Evolutionary conservation across 53 echinoderm and acorn worm species (phyloP).

Genomic region (Zoroaster sp.): DNA sequence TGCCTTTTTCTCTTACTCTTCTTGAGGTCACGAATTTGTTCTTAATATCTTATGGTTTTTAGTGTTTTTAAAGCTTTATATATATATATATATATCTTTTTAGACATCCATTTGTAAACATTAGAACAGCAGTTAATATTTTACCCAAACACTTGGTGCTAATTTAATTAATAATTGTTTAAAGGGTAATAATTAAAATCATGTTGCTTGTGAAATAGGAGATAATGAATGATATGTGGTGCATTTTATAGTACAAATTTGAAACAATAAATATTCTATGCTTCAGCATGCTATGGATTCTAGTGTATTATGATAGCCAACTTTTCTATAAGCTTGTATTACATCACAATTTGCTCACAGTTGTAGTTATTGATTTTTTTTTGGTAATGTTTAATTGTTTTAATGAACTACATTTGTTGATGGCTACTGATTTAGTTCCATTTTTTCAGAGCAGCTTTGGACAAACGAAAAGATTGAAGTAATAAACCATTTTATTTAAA

Average conservation of each 20-base stretch:
- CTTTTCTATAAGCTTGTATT: background rate
- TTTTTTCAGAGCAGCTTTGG: background rate
- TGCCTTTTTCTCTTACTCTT: background rate
- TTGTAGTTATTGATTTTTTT: background rate
- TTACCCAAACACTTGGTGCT: slow-evolving; percentile 28
- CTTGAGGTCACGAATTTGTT: background rate
- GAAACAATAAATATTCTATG: background rate
- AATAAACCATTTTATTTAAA: background rate
- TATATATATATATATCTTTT: background rate
- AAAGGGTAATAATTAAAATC: background rate
- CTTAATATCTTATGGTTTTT: background rate
- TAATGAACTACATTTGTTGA: background rate
- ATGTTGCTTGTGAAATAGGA: background rate
- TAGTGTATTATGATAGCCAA: background rate
- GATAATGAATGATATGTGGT: background rate
- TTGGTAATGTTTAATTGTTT: background rate
- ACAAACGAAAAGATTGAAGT: background rate
- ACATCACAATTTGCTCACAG: background rate
- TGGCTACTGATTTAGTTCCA: background rate
- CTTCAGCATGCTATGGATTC: background rate
- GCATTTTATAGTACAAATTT: background rate
- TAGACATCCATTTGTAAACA: background rate
- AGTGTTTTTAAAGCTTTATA: background rate
- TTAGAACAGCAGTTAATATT: slow-evolving; percentile 16
- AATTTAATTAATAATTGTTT: slow-evolving; percentile 7